Base-by-base conservation (phyloP, 2,113 vertebrate species). In the Hassar affinis region DNA sequence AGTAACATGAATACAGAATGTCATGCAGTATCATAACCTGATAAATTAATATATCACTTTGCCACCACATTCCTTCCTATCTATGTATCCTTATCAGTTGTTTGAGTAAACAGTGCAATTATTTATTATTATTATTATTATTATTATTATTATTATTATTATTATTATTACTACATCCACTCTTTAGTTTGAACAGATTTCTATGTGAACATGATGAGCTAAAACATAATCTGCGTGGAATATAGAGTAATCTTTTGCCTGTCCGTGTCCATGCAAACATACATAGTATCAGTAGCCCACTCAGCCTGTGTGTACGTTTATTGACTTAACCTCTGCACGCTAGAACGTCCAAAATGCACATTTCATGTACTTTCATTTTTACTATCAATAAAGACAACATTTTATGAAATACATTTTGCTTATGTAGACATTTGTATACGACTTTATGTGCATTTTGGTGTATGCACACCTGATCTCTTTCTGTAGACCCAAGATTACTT, bases 291-390 rank as follows among this genome's bases (percentile, higher is more conserved):
- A 91, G 90, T 93, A 91, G 90, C 92, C 92, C 91, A 91, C 88
- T 91, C 92, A 93, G 91, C 91, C 93, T 94, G 91, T 94, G 92
- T 92, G 92, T 94, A 93, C 92, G 92, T 93, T 85, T 93, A 93
- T 93, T 93, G 89, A 93, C 94, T 94, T 94, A 94, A 94, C 91
- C 91, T 94, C 93, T 93, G 93, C 94, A 94, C 93, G 93, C 92
- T 94, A 94, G 92, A 93, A 93, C 86, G 90, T 94, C 93, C 91
- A 92, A 95, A 93, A 95, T 94, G 94, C 93, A 94, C 94, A 94
- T 92, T 93, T 92, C 92, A 94, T 95, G 93, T 95, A 95, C 93
- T 93, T 94, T 94, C 93, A 94, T 94, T 95, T 95, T 94, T 93
- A 94, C 93, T 94, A 94, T 93, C 93, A 95, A 94, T 94, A 94